Base-by-base conservation (phyloP, 2,888 invertebrate species). In the Megalurothrips usitatus region DNA sequence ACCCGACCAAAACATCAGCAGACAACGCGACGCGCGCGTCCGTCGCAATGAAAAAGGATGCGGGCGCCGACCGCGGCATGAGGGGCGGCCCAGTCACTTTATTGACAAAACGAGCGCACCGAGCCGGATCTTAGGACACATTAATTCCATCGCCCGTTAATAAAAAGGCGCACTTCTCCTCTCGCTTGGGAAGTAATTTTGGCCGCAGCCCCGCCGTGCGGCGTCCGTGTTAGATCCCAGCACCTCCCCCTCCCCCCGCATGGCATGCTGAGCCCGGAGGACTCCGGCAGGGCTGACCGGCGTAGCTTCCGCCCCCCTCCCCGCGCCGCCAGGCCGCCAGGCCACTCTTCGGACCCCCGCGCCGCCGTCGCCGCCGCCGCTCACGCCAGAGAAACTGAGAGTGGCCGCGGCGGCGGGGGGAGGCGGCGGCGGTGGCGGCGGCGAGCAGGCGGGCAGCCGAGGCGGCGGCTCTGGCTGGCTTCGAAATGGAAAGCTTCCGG, bases 401-500 rank as follows among this genome's bases (percentile, higher is more conserved):
- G 68, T 75, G 68, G 68, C 68, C 26, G 34, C 34, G 34, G 34
- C 34, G 34, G 34, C 34, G 34, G n/a, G n/a, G n/a, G 14, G 52
- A 52, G 17, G 58, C 58, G 58, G 58, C 58, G 58, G 58, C 58
- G 58, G 34, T 10, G 52, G 52, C 6, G 34, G 34, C 34, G 34
- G 34, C 34, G 34, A 43, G 34, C 34, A 43, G 34, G 34, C 34
- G 6, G 6, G 34, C 34, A 43, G 34, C 34, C 34, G 34, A 43
- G 34, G 11, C 58, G 58, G 14, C 58, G 11, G n/a, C n/a, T n/a
- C n/a, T n/a, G 63, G 68, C 26, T 75, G 23, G 68, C 68, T 75
- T 75, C 68, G 68, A 75, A 75, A 75, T 75, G 68, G 68, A 75
- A 75, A 75, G 68, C 68, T 75, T 75, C 68, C 68, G 68, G 68